Evolutionary conservation across 2,888 invertebrate genomes (phyloP).

Genomic region (Sialis fuliginosa): DNA sequence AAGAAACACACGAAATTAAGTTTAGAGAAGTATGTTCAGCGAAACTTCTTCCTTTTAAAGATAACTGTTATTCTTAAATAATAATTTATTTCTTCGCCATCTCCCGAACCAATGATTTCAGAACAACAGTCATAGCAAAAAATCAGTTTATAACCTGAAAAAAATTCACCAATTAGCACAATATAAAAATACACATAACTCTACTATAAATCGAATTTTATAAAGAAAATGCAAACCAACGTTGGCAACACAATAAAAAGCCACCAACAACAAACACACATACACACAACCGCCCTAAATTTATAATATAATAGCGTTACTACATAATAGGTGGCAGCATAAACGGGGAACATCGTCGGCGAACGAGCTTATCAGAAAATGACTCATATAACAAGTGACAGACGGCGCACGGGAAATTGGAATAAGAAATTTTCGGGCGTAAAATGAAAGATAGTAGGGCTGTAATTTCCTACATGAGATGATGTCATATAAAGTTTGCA

Average conservation of each 20-base stretch:
- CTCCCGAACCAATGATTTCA: too few relatives aligned
- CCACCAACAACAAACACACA: neutral
- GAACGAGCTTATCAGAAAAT: slow-evolving; percentile 26
- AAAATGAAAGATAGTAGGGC: slow-evolving; percentile 61
- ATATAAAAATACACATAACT: too few relatives aligned
- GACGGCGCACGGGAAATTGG: slow-evolving; percentile 37
- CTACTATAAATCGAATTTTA: too few relatives aligned
- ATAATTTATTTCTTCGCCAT: too few relatives aligned
- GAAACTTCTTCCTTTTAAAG: too few relatives aligned
- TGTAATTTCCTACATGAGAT: slow-evolving; percentile 45
- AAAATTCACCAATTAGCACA: too few relatives aligned
- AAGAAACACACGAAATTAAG: too few relatives aligned
- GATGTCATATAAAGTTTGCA: slow-evolving; percentile 20
- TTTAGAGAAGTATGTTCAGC: too few relatives aligned
- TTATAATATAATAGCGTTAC: slow-evolving; percentile 6
- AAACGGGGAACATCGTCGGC: slow-evolving; percentile 32
- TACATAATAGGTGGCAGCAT: slow-evolving; percentile 12
- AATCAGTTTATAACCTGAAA: too few relatives aligned
- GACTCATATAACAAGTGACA: slow-evolving; percentile 16
- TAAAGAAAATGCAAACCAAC: neutral
- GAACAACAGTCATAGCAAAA: too few relatives aligned
- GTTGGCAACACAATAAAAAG: neutral
- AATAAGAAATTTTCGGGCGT: slow-evolving; percentile 63
- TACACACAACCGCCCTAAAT: slow-evolving; percentile 2
- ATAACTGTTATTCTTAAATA: too few relatives aligned